Base-by-base conservation (phyloP, 2,113 vertebrate genomes). In the Takifugu bimaculatus region DNA sequence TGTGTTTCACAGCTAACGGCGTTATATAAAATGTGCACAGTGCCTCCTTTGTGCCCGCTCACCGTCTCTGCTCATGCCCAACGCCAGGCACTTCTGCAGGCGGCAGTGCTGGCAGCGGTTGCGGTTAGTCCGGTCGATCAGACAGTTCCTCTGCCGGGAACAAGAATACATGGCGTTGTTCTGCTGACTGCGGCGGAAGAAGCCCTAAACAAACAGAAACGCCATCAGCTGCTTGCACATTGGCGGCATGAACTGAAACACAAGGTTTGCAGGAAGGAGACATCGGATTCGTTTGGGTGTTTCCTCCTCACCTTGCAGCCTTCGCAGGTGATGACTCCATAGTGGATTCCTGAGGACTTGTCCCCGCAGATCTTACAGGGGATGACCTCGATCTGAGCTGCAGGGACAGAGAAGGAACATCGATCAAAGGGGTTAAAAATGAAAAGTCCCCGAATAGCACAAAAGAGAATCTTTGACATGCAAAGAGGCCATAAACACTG, bases 341-440 rank as follows among this genome's bases (percentile, higher is more conserved):
- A 96, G 87, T 96, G 94, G 78, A 96, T 95, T 77, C 94, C 94
- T 0, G 94, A 96, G 75, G 94, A 96, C 69, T 96, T 96, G 88
- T 96, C 94, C 53, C 94, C 94, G 5, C 94, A 96, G 88, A 96
- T 96, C 85, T 95, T 96, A 88, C 94, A 96, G 0, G 94, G 94
- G 80, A 96, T 96, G 75, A 96, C 93, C 81, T 96, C 94, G 0
- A 96, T 96, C 85, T 96, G 94, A 85, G 94, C 94, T 96, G 90
- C 20, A 62, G 58, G 67, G 28, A 51, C 5, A 74, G 9, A 20
- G 20, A 20, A 20, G 15, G 20, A 26, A 50, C 48, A 25, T 10
- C 35, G 11, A 11, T 39, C 35, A 39, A 39, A 39, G 35, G 5
- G 35, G 35, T 39, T 6, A 20, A 39, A 45, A 20, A 14, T 20